These are phyloP conservation scores for Chloropsis hardwickii DNA, from an alignment of 2,113 vertebrate species.

Conservation along the genomic window DNA sequence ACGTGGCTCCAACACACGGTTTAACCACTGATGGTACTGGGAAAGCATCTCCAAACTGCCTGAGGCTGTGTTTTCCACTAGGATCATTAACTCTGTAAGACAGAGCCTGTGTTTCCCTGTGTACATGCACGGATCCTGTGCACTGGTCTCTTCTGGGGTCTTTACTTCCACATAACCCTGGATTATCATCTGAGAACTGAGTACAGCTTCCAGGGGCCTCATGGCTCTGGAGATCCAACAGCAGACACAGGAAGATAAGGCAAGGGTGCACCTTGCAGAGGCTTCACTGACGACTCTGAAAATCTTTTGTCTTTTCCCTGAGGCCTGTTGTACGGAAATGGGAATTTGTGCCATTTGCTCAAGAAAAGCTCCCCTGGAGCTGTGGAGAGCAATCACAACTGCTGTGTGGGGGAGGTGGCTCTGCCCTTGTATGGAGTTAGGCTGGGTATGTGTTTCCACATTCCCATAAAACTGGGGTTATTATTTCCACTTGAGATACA, in stretches of 20 bases:
- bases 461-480: not conserved
- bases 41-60: not conserved
- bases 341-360: not conserved
- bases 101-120: not conserved
- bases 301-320: not conserved
- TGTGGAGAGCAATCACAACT: not conserved
- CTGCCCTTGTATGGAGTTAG: not conserved
- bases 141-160: not conserved
- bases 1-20: rapidly evolving
- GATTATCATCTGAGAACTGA: not conserved
- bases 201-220: not conserved
- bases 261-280: not conserved
- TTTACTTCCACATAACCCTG: not conserved
- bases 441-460: not conserved
- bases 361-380: not conserved
- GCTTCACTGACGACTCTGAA: not conserved
- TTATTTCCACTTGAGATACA: constrained; percentile 32
- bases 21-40: not conserved
- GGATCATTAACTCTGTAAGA: rapidly evolving
- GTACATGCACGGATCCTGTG: rapidly evolving
- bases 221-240: not conserved
- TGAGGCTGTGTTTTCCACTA: not conserved
- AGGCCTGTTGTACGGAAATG: not conserved
- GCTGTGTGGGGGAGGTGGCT: not conserved
- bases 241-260: not conserved